phyloP scores from a whole-genome alignment of 2,888 invertebrate genomes.

The Mycalesis mineus region DNA sequence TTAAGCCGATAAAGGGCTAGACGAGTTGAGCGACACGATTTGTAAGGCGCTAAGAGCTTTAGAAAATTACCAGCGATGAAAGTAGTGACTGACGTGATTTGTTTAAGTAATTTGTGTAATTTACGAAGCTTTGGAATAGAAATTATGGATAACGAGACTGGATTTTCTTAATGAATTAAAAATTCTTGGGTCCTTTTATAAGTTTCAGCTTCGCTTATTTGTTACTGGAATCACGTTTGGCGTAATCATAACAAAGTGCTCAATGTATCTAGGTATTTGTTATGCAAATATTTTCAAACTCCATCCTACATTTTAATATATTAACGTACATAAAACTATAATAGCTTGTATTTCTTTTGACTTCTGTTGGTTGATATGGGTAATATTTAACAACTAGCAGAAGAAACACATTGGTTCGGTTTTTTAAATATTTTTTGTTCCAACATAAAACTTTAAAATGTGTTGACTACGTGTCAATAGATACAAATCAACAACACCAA shows the following conservation, averaged over 20 bases:
- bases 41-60: conserved; percentile 15
- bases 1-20: conserved; percentile 56
- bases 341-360: too few species aligned
- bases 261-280: too few species aligned
- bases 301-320: too few species aligned
- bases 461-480: neutral
- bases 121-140: neutral
- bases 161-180: neutral
- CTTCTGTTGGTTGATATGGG: too few species aligned
- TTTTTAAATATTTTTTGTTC: too few species aligned
- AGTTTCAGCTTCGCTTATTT: neutral
- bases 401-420: too few species aligned
- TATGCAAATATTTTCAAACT: too few species aligned
- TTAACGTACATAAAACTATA: too few species aligned
- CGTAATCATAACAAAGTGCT: too few species aligned
- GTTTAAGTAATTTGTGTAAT: conserved; percentile 10
- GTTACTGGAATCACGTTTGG: neutral
- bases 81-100: conserved; percentile 16
- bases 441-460: neutral
- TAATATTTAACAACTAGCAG: too few species aligned
- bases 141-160: neutral
- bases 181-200: neutral
- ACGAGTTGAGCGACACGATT: conserved; percentile 17
- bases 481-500: neutral
- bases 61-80: conserved; percentile 8